These are phyloP conservation scores for Otolemur crassicaudatus DNA, from an alignment of 2,797 vertebrate genomes.

Conservation along the genomic window DNA sequence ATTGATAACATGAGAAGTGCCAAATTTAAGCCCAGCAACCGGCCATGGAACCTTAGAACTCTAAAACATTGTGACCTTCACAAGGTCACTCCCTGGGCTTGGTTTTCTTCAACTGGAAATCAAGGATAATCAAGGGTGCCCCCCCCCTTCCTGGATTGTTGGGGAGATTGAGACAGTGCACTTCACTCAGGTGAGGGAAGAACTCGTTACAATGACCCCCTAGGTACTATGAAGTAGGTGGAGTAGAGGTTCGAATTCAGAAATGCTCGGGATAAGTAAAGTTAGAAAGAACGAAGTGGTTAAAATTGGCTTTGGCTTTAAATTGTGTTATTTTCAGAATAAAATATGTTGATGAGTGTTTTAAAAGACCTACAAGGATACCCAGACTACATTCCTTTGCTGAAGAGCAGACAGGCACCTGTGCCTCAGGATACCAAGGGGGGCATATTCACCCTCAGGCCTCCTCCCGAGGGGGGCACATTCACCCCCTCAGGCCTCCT, in stretches of 20 bases:
- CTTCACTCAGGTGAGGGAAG: neutral
- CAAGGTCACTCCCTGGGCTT: neutral
- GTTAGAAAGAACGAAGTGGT: neutral
- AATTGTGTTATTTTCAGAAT: slow-evolving; percentile 40
- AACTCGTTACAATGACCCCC: neutral
- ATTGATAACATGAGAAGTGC: neutral
- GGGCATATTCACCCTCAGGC: slow-evolving; percentile 15
- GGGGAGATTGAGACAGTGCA: neutral
- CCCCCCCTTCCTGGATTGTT: neutral
- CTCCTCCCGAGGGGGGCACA: neutral
- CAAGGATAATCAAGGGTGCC: neutral
- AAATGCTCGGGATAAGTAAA: neutral
- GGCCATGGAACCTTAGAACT: neutral
- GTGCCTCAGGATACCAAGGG: neutral
- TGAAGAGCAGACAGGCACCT: neutral
- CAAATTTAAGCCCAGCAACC: neutral
- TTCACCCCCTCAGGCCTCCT: slow-evolving; percentile 43
- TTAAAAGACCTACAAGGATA: slow-evolving; percentile 11
- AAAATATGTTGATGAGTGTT: slow-evolving; percentile 46
- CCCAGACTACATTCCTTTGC: neutral
- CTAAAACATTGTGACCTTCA: neutral
- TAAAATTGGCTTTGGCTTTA: slow-evolving; percentile 50
- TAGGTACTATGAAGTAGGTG: neutral
- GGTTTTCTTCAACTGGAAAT: neutral
- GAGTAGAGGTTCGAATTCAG: neutral